These are phyloP conservation scores for Pangasianodon hypophthalmus DNA, from an alignment of 2,113 vertebrate genomes.

Conservation along the genomic window DNA sequence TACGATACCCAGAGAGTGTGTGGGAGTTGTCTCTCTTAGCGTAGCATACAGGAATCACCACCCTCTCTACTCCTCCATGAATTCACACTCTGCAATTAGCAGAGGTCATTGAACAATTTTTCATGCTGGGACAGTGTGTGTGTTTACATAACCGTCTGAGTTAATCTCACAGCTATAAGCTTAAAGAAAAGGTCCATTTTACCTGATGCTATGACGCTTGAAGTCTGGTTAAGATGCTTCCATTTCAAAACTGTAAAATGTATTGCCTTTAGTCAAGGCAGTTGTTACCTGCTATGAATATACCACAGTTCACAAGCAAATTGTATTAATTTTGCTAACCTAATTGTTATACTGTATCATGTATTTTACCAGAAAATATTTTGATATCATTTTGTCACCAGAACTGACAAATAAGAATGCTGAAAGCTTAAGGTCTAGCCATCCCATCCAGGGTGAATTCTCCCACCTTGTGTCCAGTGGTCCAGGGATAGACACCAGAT, in stretches of 20 bases:
- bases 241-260: neutral
- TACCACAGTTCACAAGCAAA: neutral
- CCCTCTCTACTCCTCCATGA: neutral
- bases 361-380: too few relatives aligned
- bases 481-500: neutral
- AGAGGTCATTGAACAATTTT: slow-evolving; percentile 37
- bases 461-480: neutral
- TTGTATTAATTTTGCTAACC: neutral
- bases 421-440: neutral
- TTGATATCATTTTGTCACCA: neutral
- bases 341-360: neutral
- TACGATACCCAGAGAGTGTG: slow-evolving; percentile 26
- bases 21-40: slow-evolving; percentile 14
- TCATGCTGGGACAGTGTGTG: slow-evolving; percentile 1
- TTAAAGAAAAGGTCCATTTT: neutral
- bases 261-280: neutral
- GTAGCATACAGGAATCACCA: neutral
- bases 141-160: slow-evolving; percentile 28
- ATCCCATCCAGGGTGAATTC: neutral
- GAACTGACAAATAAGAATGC: neutral
- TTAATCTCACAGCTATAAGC: slow-evolving; percentile 3
- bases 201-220: neutral
- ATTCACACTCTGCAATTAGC: slow-evolving; percentile 42
- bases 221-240: neutral
- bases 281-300: neutral